Evolutionary conservation across 1,140 invertebrate species (phyloP), one percentile per base, ranked within the genome.

Genomic region (Dinothrombium tinctorium): DNA sequence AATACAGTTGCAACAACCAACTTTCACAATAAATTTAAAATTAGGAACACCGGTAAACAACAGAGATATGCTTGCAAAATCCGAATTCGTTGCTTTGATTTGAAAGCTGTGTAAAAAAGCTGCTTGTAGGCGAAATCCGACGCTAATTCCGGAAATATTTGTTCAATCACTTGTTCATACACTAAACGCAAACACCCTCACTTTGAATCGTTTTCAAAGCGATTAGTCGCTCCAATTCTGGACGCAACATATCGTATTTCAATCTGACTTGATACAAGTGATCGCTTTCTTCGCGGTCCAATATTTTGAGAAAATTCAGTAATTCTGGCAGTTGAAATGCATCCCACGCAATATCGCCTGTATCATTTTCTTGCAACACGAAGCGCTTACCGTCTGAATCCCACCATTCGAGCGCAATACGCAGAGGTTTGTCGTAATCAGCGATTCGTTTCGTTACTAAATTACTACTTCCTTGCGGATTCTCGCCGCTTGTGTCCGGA

Each of bases 361-460:
- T 66, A 50, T 70, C 68, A 56, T 69, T 70, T 53, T 70, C 68
- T 53, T 70, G 68, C 20, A 70, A 53, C 14, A 70, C 64, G 42
- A 70, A 58, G 35, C 59, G 53, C 35, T 60, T 62, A 36, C 55
- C 55, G 37, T 53, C 49, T 14, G 56, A 44, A 39, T 56, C 51
- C 33, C 58, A 55, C 64, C 66, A 69, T 25, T 53, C 49, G 8
- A 69, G 50, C 29, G 59, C 60, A 7, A 66, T 50, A 14, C 57
- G 47, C 37, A 70, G 53, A 2, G 68, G 68, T 33, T 50, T 59
- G 45, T 68, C 66, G 23, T 52, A 50, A 46, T 69, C 67, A 15
- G 47, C 50, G 21, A 66, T 51, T 38, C 61, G 50, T 20, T 59
- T 52, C 37, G 51, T 41, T 33, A 37, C 20, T n/a, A n/a, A n/a